Conservation (phyloP, 2,113 vertebrate genomes). For the Podarcis muralis region DNA sequence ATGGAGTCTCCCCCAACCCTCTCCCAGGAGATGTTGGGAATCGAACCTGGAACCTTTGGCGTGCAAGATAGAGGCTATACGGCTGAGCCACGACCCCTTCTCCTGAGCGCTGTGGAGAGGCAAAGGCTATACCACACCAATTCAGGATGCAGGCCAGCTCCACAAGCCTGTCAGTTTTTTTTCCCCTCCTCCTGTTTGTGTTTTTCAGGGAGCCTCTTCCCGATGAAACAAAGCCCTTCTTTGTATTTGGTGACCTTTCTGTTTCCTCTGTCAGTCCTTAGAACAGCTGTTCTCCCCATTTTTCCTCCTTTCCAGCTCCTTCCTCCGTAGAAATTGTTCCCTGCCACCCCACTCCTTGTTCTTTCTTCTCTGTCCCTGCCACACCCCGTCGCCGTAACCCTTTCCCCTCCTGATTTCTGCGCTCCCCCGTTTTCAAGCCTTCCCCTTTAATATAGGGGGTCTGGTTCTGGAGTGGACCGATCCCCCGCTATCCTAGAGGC, state of each 20-base stretch:
- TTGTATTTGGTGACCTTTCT: neutral
- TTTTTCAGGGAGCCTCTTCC: neutral
- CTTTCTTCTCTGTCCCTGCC: neutral
- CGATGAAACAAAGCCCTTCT: neutral
- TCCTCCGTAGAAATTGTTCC: neutral
- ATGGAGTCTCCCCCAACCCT: too few species aligned
- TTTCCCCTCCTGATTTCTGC: too few species aligned
- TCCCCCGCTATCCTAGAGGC: too few species aligned
- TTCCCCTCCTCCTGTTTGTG: too few species aligned
- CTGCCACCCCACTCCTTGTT: neutral
- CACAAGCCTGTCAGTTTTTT: too few species aligned
- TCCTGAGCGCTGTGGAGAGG: neutral
- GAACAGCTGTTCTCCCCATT: too few species aligned
- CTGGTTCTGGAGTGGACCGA: too few species aligned
- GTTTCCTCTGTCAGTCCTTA: neutral
- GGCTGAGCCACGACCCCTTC: too few species aligned
- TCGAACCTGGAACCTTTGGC: too few species aligned
- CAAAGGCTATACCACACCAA: neutral
- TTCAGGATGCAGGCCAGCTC: neutral
- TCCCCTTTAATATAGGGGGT: neutral
- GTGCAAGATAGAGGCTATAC: too few species aligned
- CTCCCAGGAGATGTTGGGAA: too few species aligned
- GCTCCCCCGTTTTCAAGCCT: neutral
- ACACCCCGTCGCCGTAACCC: too few species aligned
- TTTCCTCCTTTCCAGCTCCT: neutral